Percentiles rank a stretch among this genome's conserved stretches.
Conservation (phyloP, 2,888 invertebrate genomes). For the Caenorhabditis virilis region DNA sequence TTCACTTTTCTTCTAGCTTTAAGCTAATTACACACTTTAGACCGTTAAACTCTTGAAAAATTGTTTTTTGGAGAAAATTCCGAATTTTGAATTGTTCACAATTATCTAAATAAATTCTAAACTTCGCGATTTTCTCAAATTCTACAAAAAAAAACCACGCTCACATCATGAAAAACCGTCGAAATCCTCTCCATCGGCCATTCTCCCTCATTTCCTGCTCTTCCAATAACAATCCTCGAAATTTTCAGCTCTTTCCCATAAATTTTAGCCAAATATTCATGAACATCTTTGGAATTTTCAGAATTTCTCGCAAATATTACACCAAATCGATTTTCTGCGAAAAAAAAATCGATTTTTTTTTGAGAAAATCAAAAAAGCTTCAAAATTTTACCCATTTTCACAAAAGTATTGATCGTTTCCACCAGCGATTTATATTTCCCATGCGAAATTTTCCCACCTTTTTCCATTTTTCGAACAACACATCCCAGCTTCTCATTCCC, state of each 20-base stretch:
- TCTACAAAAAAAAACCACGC: background rate
- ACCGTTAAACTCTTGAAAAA: too few species aligned
- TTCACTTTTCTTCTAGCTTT: too few species aligned
- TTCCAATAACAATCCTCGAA: background rate
- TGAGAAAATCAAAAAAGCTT: background rate
- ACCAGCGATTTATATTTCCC: slow-evolving; percentile 18
- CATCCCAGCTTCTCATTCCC: background rate
- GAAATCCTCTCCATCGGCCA: slow-evolving; percentile 21
- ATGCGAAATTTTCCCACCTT: slow-evolving; percentile 17
- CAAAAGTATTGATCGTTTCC: slow-evolving; percentile 17
- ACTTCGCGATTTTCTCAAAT: background rate
- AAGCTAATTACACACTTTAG: too few species aligned
- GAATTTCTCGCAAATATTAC: background rate
- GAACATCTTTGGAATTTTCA: background rate
- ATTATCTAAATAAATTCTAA: slow-evolving; percentile 11
- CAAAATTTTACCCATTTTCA: slow-evolving; percentile 22
- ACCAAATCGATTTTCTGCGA: background rate
- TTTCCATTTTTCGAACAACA: slow-evolving; percentile 1
- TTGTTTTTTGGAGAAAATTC: too few species aligned
- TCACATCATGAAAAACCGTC: slow-evolving; percentile 21
- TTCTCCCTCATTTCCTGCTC: background rate
- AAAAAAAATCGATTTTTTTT: too few species aligned
- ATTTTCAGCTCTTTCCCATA: background rate
- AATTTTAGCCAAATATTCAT: background rate
- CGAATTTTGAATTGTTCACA: slow-evolving; percentile 20